Evolutionary conservation across 30 jellyfish, hydroid and myxozoan species (phyloP), one percentile per base, ranked within the genome.

Genomic region (Aurelia sp.): DNA sequence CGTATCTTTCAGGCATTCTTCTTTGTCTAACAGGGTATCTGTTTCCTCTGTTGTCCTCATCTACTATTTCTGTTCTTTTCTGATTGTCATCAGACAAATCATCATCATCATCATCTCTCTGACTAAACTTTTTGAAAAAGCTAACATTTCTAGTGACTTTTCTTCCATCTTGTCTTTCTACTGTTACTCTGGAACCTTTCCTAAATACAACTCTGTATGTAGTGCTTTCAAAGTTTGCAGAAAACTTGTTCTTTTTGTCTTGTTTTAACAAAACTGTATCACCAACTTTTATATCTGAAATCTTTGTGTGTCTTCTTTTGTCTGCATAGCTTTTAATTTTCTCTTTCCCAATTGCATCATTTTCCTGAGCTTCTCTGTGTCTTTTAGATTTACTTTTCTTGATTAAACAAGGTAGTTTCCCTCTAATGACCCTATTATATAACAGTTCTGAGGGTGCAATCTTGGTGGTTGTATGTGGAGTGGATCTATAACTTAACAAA

Each of bases 391-490:
- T 27, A 27, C 33, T 27, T 27, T 27, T 27, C 33, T 27, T 27
- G 33, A 27, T 27, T 27, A 27, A 27, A 27, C 33, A 27, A 27
- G 33, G 33, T 27, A 27, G 33, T 27, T 27, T 27, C 33, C 33
- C 33, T 27, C 33, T 27, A 27, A 27, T 27, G 33, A 27, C 33
- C 33, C 33, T 27, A 27, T 27, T 13, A 13, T 20, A 65, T 65
- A 12, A 31, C 37, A 65, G 75, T 3, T 21, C 48, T 20, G 75
- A 15, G 16, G 75, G 75, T 12, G 83, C 37, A 53, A 72, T 20
- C 47, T 37, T 31, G 11, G 83, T 72, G 16, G 83, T 72, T 27
- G 71, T 18, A 51, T 72, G 83, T 17, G 70, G 83, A 13, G 70
- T 72, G 17, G 83, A 17, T 31, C 83, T 19, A 53, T 72, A 72